Conservation (phyloP, 1,140 invertebrate species). For the Charaxes varanes region DNA sequence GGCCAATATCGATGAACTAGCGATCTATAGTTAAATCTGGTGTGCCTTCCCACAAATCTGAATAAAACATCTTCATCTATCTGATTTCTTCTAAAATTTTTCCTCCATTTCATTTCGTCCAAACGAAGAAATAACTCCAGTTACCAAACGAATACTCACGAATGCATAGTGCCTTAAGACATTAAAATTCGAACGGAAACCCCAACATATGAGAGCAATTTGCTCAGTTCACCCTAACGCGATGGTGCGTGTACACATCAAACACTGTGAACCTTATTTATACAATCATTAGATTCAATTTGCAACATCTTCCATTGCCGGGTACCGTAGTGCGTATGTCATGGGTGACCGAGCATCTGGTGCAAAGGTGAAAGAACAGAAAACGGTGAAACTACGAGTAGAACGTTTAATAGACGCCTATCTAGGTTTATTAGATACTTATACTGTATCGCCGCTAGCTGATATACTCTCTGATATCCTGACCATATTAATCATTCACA, state of each 20-base stretch:
- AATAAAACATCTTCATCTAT: too few species aligned
- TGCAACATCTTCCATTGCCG: constrained; percentile 1
- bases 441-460: too few species aligned
- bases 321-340: constrained; percentile 33
- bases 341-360: constrained; percentile 39
- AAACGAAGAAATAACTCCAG: too few species aligned
- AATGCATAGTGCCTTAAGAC: constrained; percentile 25
- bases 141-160: constrained; percentile 14
- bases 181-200: constrained; percentile 34
- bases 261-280: neutral
- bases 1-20: too few species aligned
- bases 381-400: constrained; percentile 7
- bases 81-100: too few species aligned
- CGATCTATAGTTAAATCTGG: too few species aligned
- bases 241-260: constrained; percentile 29
- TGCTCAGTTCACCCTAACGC: constrained; percentile 26
- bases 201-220: constrained; percentile 30
- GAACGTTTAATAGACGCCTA: constrained; percentile 6
- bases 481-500: too few species aligned
- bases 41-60: too few species aligned
- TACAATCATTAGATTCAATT: neutral
- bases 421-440: constrained; percentile 10
- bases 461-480: too few species aligned
- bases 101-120: too few species aligned
- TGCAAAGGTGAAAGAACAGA: constrained; percentile 63